Percentiles rank a stretch among this genome's conserved stretches.
Evolutionary conservation across 1,140 invertebrate species (phyloP).

Genomic region (Camponotus vicinus): DNA sequence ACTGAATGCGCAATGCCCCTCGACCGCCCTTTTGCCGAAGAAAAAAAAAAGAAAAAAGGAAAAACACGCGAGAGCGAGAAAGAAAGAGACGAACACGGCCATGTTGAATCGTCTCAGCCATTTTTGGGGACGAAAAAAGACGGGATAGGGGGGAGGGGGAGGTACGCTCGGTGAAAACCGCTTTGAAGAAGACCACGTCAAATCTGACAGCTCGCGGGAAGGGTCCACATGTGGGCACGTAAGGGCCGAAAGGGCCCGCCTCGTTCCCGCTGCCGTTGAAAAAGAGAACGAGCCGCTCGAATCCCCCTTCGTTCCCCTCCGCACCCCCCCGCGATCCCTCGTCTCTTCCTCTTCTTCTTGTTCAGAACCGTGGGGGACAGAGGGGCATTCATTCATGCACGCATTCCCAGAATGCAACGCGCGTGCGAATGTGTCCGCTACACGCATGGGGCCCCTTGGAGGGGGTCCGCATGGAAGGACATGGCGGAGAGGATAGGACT

Average conservation of each 20-base stretch:
- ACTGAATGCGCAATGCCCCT: constrained; percentile 25
- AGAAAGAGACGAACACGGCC: constrained; percentile 66
- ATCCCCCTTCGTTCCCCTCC: background rate
- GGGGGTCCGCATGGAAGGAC: constrained; percentile 27
- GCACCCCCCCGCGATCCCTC: constrained; percentile 34
- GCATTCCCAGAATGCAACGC: constrained; percentile 80
- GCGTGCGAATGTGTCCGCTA: constrained; percentile 49
- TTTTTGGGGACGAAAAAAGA: constrained; percentile 77
- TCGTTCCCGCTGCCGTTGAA: constrained; percentile 68
- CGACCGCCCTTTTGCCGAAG: constrained; percentile 55
- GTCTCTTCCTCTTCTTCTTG: constrained; percentile 56
- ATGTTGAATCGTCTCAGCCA: constrained; percentile 79
- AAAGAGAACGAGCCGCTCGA: constrained; percentile 73
- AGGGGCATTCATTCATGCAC: constrained; percentile 84
- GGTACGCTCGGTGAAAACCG: constrained; percentile 73
- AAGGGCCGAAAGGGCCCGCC: constrained; percentile 72
- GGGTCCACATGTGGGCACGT: constrained; percentile 69
- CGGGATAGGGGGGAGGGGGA: constrained; percentile 60
- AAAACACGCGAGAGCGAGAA: constrained; percentile 30
- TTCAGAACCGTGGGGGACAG: constrained; percentile 67
- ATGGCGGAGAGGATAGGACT: constrained; percentile 49
- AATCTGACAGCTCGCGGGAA: constrained; percentile 76
- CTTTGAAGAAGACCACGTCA: constrained; percentile 77
- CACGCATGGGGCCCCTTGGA: constrained; percentile 27
- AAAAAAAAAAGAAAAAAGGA: background rate